phyloP scores from a whole-genome alignment of 2,797 vertebrate species.

The Intellagama lesueurii region DNA sequence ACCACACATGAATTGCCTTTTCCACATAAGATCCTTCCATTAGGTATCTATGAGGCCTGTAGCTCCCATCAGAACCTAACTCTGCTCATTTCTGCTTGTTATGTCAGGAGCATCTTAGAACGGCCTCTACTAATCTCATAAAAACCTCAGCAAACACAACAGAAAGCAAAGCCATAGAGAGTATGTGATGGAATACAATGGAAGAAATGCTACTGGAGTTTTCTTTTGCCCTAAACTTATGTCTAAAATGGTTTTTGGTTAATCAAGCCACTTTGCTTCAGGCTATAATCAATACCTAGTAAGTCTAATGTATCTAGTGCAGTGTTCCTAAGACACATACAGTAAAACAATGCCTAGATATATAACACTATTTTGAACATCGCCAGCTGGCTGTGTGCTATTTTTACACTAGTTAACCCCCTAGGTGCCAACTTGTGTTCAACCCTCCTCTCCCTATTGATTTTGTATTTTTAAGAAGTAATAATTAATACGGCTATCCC shows the following conservation, averaged over 20 bases:
- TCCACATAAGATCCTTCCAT: no score
- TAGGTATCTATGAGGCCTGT: no score
- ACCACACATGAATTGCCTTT: no score
- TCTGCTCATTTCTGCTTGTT: no score
- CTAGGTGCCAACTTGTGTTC: neutral
- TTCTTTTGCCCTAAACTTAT: neutral
- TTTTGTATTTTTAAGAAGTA: neutral
- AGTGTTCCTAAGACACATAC: neutral
- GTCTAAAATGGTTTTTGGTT: constrained; percentile 5
- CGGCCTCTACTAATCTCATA: neutral
- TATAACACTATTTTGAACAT: neutral
- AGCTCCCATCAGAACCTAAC: no score
- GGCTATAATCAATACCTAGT: constrained; percentile 3
- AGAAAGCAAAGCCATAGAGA: neutral
- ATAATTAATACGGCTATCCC: neutral
- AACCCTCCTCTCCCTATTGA: neutral
- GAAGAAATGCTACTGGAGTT: constrained; percentile 4
- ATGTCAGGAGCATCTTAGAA: no score
- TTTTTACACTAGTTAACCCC: no score
- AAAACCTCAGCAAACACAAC: neutral
- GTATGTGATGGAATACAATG: neutral
- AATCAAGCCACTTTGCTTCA: neutral
- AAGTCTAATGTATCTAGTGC: constrained; percentile 1
- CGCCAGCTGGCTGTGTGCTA: neutral
- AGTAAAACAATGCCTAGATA: neutral